Conservation (phyloP, 2,888 invertebrate genomes). For the Noctua janthina region DNA sequence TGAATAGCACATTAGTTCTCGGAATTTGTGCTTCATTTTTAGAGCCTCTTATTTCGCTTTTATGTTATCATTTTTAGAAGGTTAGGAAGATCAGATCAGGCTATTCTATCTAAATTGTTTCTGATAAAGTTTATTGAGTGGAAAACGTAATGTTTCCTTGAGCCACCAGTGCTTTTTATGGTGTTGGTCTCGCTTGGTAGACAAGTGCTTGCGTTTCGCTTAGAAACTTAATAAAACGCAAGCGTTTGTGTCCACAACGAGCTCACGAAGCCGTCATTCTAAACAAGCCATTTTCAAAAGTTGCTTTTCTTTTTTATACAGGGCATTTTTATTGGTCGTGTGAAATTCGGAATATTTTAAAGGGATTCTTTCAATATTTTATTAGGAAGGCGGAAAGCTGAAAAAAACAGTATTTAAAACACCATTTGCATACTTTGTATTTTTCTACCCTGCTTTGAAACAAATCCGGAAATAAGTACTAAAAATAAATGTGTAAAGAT, state of each 20-base stretch:
- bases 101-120: slow-evolving; percentile 46
- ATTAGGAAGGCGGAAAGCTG: not conserved
- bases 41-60: slow-evolving; percentile 35
- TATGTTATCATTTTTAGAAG: slow-evolving; percentile 47
- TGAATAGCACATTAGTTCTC: slow-evolving; percentile 33
- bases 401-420: not conserved
- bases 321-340: not conserved
- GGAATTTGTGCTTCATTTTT: slow-evolving; percentile 34
- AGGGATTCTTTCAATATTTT: not conserved
- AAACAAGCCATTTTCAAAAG: not conserved
- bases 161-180: slow-evolving; percentile 32
- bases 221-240: slow-evolving; percentile 43
- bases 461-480: slow-evolving; percentile 2
- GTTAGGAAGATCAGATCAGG: slow-evolving; percentile 44
- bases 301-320: not conserved
- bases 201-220: slow-evolving; percentile 40
- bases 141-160: slow-evolving; percentile 39
- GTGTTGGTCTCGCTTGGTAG: slow-evolving; percentile 36
- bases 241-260: slow-evolving; percentile 44
- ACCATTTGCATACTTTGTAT: not conserved
- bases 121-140: slow-evolving; percentile 57
- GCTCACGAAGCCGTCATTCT: slow-evolving; percentile 10
- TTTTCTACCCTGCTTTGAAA: not conserved
- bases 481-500: slow-evolving; percentile 33
- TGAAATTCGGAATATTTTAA: not conserved